Evolutionary conservation across 2,113 vertebrate species (phyloP), one percentile per base, ranked within the genome.

Genomic region (Chloropsis cyanopogon): DNA sequence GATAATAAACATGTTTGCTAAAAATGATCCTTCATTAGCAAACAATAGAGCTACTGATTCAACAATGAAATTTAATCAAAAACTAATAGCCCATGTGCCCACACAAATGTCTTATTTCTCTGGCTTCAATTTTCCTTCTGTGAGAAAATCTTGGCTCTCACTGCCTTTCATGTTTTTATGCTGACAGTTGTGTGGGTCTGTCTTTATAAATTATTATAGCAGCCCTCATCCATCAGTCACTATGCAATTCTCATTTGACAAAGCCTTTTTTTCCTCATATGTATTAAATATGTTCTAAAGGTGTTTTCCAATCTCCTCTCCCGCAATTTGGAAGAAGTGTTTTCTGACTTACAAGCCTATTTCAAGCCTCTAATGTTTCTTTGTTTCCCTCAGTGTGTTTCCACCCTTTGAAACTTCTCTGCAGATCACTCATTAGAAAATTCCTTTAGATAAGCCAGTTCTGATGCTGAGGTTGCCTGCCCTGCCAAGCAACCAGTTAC

Each of bases 21-120:
- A 82, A 91, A 90, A 85, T 71, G 18, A 70, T 87, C 41, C 24
- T 69, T 80, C 57, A 69, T 89, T 69, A 95, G 35, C 41, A 87
- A 91, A 81, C 41, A 92, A 65, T 26, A 82, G 7, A 68, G 46
- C 24, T 82, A 65, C 33, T 87, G 77, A 89, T 82, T 71, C 56
- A 82, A 91, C 39, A 82, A 39, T 41, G 42, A 78, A 86, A 93
- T 83, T 89, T 66, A 92, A 94, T 71, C 26, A 70, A 59, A 93
- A 95, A 63, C 35, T 88, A 92, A 88, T 76, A 72, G 87, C 33
- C 70, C 42, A 9, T 80, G 60, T 81, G 22, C 39, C 86, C 39
- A 69, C 35, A 42, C 2, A 4, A 71, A 44, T 22, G 21, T 82
- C 42, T 71, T 78, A n/a, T 53, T 93, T 88, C n/a, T 60, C n/a